Evolutionary conservation across 2,113 vertebrate species (phyloP).

Genomic region (Erythrocercus mccallii): DNA sequence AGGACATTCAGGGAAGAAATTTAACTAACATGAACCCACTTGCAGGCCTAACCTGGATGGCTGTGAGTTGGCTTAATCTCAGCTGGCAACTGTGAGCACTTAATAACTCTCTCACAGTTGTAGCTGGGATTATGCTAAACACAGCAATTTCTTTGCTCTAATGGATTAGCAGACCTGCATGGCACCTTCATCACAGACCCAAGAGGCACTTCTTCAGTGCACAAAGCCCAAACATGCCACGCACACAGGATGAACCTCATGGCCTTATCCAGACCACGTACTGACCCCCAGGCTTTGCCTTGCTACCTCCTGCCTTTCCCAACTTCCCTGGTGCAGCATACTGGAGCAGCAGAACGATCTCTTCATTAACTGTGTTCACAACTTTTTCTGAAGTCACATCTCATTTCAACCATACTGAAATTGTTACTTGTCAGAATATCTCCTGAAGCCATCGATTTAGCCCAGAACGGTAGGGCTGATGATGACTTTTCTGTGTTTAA

Average conservation of each 20-base stretch:
- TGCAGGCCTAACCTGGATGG: constrained; percentile 72
- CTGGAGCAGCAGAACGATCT: neutral
- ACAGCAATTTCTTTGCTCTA: constrained; percentile 81
- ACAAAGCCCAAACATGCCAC: neutral
- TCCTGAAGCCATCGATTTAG: neutral
- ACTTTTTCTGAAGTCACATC: neutral
- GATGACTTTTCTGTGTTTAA: neutral
- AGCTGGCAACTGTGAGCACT: constrained; percentile 99
- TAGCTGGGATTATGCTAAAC: constrained; percentile 97
- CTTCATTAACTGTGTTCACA: neutral
- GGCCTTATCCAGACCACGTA: neutral
- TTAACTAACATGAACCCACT: constrained; percentile 54
- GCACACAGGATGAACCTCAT: neutral
- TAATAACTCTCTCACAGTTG: constrained; percentile 89
- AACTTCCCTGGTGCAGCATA: neutral
- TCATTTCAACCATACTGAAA: neutral
- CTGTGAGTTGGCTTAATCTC: constrained; percentile 98
- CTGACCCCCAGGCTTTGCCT: neutral
- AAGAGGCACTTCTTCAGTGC: constrained; percentile 27
- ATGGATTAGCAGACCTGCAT: constrained; percentile 69
- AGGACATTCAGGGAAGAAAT: constrained; percentile 7
- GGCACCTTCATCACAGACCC: constrained; percentile 62
- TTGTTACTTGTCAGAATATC: neutral
- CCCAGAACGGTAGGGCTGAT: neutral
- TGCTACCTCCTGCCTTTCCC: neutral